Conservation (phyloP, 2,888 invertebrate genomes). For the Laspeyria flexula region DNA sequence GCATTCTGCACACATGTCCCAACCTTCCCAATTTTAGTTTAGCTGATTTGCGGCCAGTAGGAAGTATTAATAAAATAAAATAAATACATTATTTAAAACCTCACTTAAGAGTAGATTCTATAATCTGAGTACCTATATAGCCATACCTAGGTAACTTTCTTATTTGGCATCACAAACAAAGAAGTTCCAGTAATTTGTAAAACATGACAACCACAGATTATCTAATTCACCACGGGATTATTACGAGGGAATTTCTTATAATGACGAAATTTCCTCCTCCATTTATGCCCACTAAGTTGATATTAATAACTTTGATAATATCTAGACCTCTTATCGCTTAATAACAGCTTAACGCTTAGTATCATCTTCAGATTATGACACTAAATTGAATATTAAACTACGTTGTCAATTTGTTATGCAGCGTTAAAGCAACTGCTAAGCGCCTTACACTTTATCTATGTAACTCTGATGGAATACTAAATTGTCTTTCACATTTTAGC, state of each 20-base stretch:
- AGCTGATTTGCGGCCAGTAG: no score
- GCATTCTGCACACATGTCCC: no score
- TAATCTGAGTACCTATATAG: no score
- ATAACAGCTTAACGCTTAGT: conserved; percentile 19
- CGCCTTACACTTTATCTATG: conserved; percentile 47
- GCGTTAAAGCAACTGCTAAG: conserved; percentile 38
- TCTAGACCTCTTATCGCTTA: conserved; percentile 7
- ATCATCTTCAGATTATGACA: conserved; percentile 28
- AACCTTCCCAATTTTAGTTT: no score
- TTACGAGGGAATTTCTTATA: background rate
- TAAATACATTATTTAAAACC: no score
- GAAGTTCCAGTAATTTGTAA: background rate
- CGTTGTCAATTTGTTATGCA: conserved; percentile 44
- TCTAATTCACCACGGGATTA: background rate
- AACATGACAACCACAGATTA: background rate
- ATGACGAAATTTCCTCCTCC: background rate
- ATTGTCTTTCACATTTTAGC: conserved; percentile 42
- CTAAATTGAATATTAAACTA: conserved; percentile 47
- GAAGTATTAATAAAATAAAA: no score
- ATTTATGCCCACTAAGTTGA: background rate
- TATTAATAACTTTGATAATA: background rate
- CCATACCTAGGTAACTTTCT: no score
- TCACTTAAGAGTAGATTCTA: no score
- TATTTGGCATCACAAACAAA: no score
- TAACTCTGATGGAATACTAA: conserved; percentile 43